phyloP scores from a whole-genome alignment of 1,140 invertebrate species.

The Thalassaphorura encarpata region DNA sequence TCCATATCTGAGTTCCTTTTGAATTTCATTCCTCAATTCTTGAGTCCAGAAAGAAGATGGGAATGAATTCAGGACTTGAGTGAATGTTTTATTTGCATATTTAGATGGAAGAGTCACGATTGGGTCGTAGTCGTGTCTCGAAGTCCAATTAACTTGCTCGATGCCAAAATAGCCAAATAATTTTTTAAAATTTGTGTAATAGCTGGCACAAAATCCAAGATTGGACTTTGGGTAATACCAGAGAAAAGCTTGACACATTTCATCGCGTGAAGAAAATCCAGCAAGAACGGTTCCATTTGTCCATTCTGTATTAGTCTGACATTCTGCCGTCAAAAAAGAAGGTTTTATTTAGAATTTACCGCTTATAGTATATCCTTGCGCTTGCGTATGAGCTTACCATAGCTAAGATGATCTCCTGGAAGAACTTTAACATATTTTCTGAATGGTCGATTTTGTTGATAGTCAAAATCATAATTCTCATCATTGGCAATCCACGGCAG shows the following conservation, averaged over 20 bases:
- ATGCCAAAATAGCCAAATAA: background rate
- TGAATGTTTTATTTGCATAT: background rate
- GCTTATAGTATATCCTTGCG: background rate
- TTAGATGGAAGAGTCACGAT: background rate
- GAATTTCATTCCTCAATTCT: background rate
- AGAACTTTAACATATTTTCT: slow-evolving; percentile 57
- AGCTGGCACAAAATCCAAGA: background rate
- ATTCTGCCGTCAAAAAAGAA: background rate
- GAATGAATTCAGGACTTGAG: background rate
- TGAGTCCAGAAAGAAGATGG: slow-evolving; percentile 1
- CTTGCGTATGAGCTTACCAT: background rate
- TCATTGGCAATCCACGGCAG: slow-evolving; percentile 52
- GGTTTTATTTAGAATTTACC: background rate
- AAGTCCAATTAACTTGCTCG: background rate
- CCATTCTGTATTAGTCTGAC: background rate
- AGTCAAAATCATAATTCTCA: slow-evolving; percentile 65
- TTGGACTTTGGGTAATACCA: slow-evolving; percentile 5
- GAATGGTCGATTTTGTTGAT: slow-evolving; percentile 64
- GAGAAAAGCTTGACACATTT: slow-evolving; percentile 10
- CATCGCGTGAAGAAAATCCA: background rate
- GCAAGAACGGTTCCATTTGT: background rate
- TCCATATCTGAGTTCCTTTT: slow-evolving; percentile 1
- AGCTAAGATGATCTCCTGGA: slow-evolving; percentile 64
- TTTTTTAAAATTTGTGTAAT: background rate
- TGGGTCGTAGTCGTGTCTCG: background rate